Evolutionary conservation across 2,797 vertebrate species (phyloP).

Genomic region (Tolypeutes matacus): DNA sequence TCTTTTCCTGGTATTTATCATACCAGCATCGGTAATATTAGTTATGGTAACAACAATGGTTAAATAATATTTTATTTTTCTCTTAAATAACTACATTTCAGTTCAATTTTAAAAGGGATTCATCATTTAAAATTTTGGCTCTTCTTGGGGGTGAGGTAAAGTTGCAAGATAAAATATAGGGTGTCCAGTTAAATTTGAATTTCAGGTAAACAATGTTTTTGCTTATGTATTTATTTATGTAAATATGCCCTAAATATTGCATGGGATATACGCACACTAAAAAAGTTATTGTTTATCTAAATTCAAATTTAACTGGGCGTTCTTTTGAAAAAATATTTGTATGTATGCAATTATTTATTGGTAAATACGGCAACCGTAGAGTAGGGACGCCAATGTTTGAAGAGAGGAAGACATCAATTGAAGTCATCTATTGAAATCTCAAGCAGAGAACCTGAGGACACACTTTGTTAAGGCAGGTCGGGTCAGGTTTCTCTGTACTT

Average conservation of each 20-base stretch:
- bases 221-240: background rate
- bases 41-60: background rate
- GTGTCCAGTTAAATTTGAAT: background rate
- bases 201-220: background rate
- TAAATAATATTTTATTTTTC: slow-evolving; percentile 10
- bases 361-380: background rate
- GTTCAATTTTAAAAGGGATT: background rate
- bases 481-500: background rate
- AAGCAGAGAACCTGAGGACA: background rate
- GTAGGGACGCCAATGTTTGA: background rate
- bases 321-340: background rate
- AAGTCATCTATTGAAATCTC: background rate
- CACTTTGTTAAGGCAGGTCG: background rate
- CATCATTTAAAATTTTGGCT: slow-evolving; percentile 24
- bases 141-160: background rate
- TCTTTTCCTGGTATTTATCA: slow-evolving; percentile 11
- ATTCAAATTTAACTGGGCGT: background rate
- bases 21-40: background rate
- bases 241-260: background rate
- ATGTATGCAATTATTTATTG: too few species aligned
- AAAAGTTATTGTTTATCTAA: background rate
- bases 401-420: background rate
- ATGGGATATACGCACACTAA: background rate
- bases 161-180: background rate
- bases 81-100: background rate